Evolutionary conservation across 1,140 invertebrate genomes (phyloP), one percentile per base, ranked within the genome.

Genomic region (Mactra quadrangularis): DNA sequence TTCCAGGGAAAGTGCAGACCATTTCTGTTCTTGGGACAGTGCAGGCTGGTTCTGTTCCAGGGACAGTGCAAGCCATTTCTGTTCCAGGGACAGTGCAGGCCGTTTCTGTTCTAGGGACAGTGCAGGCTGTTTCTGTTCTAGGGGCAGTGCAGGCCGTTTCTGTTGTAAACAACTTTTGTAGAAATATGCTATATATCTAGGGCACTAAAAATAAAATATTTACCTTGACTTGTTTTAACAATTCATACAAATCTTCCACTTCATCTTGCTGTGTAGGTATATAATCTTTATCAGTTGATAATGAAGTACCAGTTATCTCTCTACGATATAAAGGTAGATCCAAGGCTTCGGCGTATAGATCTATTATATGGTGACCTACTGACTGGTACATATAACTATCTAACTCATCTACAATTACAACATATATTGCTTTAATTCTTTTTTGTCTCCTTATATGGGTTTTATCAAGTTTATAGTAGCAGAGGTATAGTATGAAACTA

Each of bases 371-470:
- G 93, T 98, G 97, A 13, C 99, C 99, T 70, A 99, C 98, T 68
- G 97, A 99, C 94, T 99, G 99, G 59, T 99, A 99, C 99, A 99
- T 99, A 90, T 98, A 99, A 90, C 98, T 99, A 93, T 99, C 98
- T 84, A 99, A 92, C 93, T 99, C 99, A 95, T 97, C 97, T 97
- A 86, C 50, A 85, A 70, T 3, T 55, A 55, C n/a, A 55, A 55
- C 3, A 22, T 19, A 55, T 11, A 55, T 9, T 19, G 19, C 25
- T 11, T 47, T 9, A 47, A 47, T 11, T 11, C 45, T 19, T 11
- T 9, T 47, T 19, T 47, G 19, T n/a, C n/a, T n/a, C n/a, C n/a
- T n/a, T n/a, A n/a, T n/a, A n/a, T n/a, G n/a, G n/a, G n/a, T n/a
- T n/a, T n/a, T n/a, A n/a, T n/a, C n/a, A n/a, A n/a, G n/a, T n/a